Percentiles rank a stretch among this genome's conserved stretches.
Evolutionary conservation across 1,140 invertebrate genomes (phyloP).

Genomic region (Proctacanthus coquilletti): DNA sequence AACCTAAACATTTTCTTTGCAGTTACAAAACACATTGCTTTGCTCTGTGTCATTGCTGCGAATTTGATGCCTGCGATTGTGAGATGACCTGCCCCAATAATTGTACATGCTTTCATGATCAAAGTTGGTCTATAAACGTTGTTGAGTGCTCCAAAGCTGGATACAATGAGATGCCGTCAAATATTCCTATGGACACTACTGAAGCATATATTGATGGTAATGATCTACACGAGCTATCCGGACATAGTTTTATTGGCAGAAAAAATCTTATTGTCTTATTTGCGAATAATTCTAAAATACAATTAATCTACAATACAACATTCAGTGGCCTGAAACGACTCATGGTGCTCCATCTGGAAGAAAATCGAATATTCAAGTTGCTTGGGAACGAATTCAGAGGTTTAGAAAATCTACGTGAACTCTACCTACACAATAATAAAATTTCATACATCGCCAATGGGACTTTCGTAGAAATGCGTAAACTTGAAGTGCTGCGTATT

Average conservation of each 20-base stretch:
- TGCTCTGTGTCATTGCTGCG: constrained; percentile 83
- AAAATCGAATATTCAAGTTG: constrained; percentile 64
- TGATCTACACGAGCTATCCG: constrained; percentile 68
- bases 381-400: constrained; percentile 71
- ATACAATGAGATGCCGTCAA: constrained; percentile 64
- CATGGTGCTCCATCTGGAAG: constrained; percentile 66
- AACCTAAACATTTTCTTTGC: constrained; percentile 79
- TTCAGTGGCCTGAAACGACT: constrained; percentile 72
- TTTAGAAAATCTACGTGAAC: constrained; percentile 60
- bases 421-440: constrained; percentile 77
- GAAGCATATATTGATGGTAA: constrained; percentile 87
- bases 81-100: constrained; percentile 89
- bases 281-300: constrained; percentile 76
- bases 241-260: constrained; percentile 79
- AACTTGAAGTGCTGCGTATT: constrained; percentile 66
- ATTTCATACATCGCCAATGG: constrained; percentile 70
- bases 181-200: constrained; percentile 87
- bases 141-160: constrained; percentile 74
- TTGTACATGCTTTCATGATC: constrained; percentile 88
- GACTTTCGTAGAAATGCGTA: constrained; percentile 64
- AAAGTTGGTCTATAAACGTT: constrained; percentile 84
- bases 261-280: constrained; percentile 75
- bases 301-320: constrained; percentile 70
- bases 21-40: constrained; percentile 87
- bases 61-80: constrained; percentile 88